Conservation (phyloP, 2,888 invertebrate genomes). For the Rhingia campestris region DNA sequence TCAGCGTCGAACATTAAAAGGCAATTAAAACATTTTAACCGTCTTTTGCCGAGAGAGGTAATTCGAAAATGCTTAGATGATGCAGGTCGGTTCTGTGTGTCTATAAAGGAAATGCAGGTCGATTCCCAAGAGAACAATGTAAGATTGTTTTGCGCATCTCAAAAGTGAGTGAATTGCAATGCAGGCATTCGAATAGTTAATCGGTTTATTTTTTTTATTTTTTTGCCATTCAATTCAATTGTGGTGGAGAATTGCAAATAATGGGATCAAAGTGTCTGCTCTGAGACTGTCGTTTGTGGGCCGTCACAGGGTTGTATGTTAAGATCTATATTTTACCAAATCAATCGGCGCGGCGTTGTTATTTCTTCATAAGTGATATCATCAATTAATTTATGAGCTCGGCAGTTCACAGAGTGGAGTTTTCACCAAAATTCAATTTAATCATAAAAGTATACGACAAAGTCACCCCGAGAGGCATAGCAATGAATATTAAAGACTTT, state of each 20-base stretch:
- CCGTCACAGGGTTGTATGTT: constrained; percentile 12
- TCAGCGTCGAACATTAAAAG: constrained; percentile 53
- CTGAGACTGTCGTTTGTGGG: constrained; percentile 1
- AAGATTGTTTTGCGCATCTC: constrained; percentile 3
- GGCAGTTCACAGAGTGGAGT: background rate
- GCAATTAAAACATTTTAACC: constrained; percentile 64
- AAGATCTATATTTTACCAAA: constrained; percentile 17
- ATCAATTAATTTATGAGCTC: constrained; percentile 37
- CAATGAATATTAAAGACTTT: constrained; percentile 1
- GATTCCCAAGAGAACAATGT: constrained; percentile 25
- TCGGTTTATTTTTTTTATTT: constrained; percentile 42
- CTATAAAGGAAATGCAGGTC: constrained; percentile 38
- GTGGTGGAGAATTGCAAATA: constrained; percentile 33
- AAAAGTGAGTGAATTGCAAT: constrained; percentile 36
- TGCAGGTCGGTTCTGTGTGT: constrained; percentile 7
- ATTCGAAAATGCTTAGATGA: constrained; percentile 31
- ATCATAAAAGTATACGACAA: constrained; percentile 7
- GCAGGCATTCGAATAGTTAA: constrained; percentile 43
- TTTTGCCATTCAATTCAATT: constrained; percentile 48
- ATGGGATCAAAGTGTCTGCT: constrained; percentile 17
- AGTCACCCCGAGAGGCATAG: constrained; percentile 3
- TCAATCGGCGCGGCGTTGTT: too few species aligned
- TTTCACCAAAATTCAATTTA: constrained; percentile 22
- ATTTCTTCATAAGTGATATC: constrained; percentile 29
- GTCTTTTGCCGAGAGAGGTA: constrained; percentile 3